Conservation (phyloP, 1,140 invertebrate species). For the Mamestra configurata region DNA sequence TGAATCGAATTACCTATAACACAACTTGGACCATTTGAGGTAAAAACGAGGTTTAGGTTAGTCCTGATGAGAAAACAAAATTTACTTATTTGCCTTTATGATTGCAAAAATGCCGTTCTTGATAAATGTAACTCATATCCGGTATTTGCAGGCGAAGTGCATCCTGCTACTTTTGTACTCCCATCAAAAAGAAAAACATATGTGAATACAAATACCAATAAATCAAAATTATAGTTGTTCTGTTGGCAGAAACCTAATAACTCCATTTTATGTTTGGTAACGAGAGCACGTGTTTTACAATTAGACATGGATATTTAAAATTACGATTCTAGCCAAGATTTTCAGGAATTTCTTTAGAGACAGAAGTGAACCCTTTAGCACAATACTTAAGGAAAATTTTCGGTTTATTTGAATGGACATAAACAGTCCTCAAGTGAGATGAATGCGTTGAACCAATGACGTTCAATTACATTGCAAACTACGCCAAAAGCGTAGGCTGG, state of each 20-base stretch:
- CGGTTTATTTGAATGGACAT: background rate
- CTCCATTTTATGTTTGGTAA: background rate
- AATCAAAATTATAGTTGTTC: too few relatives aligned
- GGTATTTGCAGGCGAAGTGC: too few relatives aligned
- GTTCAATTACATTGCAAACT: conserved; percentile 34
- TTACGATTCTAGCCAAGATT: background rate
- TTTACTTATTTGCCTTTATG: too few relatives aligned
- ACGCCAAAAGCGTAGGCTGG: conserved; percentile 46
- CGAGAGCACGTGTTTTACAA: background rate
- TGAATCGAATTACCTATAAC: too few relatives aligned
- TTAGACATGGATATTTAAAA: background rate
- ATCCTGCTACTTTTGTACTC: too few relatives aligned
- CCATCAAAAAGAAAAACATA: too few relatives aligned
- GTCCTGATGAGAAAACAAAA: background rate
- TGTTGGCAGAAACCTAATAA: too few relatives aligned
- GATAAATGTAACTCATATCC: too few relatives aligned
- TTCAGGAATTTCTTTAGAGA: background rate
- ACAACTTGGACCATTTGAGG: too few relatives aligned
- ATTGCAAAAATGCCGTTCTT: too few relatives aligned
- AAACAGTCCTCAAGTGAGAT: background rate
- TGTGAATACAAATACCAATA: too few relatives aligned
- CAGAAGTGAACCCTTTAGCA: background rate
- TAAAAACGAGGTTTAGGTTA: too few relatives aligned
- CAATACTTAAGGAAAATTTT: background rate
- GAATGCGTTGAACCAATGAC: conserved; percentile 37